Evolutionary conservation across 2,888 invertebrate genomes (phyloP).

Genomic region (Acrobasis repandana): DNA sequence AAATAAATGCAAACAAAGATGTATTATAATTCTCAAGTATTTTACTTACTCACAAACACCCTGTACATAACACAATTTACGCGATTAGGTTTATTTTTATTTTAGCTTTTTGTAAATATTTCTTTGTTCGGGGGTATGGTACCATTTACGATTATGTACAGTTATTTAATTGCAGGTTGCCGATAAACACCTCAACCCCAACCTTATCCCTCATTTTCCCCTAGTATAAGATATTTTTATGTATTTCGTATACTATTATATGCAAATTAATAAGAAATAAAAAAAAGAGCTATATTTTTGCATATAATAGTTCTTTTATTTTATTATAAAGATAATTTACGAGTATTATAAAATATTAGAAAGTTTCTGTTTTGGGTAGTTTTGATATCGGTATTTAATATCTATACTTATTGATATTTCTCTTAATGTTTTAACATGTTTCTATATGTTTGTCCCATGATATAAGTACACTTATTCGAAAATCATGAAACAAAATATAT

Average conservation of each 20-base stretch:
- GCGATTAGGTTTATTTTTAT: slow-evolving; percentile 25
- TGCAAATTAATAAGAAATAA: slow-evolving; percentile 28
- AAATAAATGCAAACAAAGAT: too few relatives aligned
- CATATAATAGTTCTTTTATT: slow-evolving; percentile 5
- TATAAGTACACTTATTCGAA: neutral
- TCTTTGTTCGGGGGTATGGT: slow-evolving; percentile 21
- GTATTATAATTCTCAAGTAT: too few relatives aligned
- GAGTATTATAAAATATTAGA: neutral
- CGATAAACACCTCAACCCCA: slow-evolving; percentile 47
- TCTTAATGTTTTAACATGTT: slow-evolving; percentile 8
- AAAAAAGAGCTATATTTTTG: neutral
- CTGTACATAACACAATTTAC: neutral
- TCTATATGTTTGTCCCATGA: slow-evolving; percentile 15
- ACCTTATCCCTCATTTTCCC: slow-evolving; percentile 34
- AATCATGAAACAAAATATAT: slow-evolving; percentile 11
- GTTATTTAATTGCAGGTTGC: slow-evolving; percentile 64
- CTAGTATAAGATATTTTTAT: slow-evolving; percentile 35
- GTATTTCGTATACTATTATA: slow-evolving; percentile 32
- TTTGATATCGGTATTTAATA: slow-evolving; percentile 6
- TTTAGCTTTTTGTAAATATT: slow-evolving; percentile 50
- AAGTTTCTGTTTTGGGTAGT: slow-evolving; percentile 10
- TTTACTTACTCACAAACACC: too few relatives aligned
- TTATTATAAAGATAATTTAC: neutral
- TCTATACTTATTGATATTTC: slow-evolving; percentile 10
- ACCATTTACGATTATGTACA: slow-evolving; percentile 40